Base-by-base conservation (phyloP, 1,140 invertebrate genomes). In the Hylaeus volcanicus region DNA sequence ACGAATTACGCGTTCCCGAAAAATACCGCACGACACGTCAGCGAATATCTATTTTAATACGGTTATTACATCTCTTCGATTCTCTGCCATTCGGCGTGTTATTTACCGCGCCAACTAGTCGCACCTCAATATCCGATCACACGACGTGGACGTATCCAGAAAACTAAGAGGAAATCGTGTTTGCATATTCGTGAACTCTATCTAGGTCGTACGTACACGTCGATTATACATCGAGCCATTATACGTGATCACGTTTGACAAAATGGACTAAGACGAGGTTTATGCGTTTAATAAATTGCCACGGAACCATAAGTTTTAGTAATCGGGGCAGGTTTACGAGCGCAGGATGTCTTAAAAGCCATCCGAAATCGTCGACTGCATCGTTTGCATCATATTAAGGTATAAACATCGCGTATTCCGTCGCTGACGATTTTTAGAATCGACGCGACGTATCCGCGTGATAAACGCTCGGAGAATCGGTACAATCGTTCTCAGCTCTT, bases 71-170 rank as follows among this genome's bases (percentile, higher is more conserved):
- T 41, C 41, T 41, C 41, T 26, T n/a, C 51, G 14, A 51, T 37
- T n/a, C 39, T 58, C n/a, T 41, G 55, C 48, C 60, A n/a, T 15
- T 65, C 69, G 41, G 60, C 55, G 64, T 64, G 64, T 64, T 64
- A 73, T 79, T 73, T 64, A 55, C 64, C 75, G 37, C 9, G 60
- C 64, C 51, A 78, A 73, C 51, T 64, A 37, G 64, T 79, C 76
- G 58, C n/a, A 53, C 58, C 43, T 72, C 12, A 3, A 79, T 73
- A 79, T 79, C 69, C 69, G 76, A 56, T 73, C 48, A 48, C 76
- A 72, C 58, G n/a, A 14, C 0, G 11, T 79, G 69, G 11, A 72
- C 14, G 45, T 15, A n/a, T 71, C 68, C 68, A 37, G n/a, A 72
- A 26, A 64, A 64, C 37, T 45, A 14, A 37, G 51, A 12, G 12